These are phyloP conservation scores for Ophiodon elongatus DNA, from an alignment of 2,113 vertebrate genomes.

Conservation along the genomic window DNA sequence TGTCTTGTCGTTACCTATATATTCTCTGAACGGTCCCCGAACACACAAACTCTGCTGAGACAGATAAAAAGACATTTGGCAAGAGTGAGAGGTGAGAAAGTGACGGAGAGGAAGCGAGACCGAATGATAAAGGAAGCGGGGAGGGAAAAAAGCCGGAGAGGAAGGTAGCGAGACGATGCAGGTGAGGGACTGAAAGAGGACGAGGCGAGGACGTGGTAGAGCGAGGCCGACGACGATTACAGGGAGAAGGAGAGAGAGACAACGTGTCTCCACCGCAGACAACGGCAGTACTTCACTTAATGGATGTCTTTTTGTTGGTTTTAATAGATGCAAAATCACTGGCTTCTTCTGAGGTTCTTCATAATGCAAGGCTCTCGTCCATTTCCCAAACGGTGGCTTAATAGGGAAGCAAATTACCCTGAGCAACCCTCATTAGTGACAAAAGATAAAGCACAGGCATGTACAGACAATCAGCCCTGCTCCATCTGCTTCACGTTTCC, in stretches of 20 bases:
- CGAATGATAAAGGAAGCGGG: slow-evolving; percentile 29
- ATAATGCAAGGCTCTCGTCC: not conserved
- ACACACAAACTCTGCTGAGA: slow-evolving; percentile 66
- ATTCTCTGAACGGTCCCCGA: slow-evolving; percentile 45
- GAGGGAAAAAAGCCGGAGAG: not conserved
- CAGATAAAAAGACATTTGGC: slow-evolving; percentile 69
- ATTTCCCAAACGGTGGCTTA: slow-evolving; percentile 2
- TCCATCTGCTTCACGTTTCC: not conserved
- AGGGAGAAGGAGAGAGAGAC: slow-evolving; percentile 18
- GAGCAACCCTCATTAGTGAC: slow-evolving; percentile 33
- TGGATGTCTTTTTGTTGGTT: slow-evolving; percentile 36
- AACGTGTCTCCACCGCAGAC: slow-evolving; percentile 29
- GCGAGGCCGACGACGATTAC: slow-evolving; percentile 30
- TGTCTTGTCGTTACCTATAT: slow-evolving; percentile 61
- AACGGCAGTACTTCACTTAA: slow-evolving; percentile 30
- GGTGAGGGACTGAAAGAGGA: slow-evolving; percentile 31
- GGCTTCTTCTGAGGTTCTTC: slow-evolving; percentile 4
- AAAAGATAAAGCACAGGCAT: slow-evolving; percentile 29
- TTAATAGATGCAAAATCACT: slow-evolving; percentile 1
- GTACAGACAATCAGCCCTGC: slow-evolving; percentile 8
- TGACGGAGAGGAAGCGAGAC: slow-evolving; percentile 23
- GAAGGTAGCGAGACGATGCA: slow-evolving; percentile 18
- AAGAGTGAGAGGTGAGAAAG: slow-evolving; percentile 27
- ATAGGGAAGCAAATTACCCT: slow-evolving; percentile 12
- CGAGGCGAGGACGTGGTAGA: slow-evolving; percentile 20